Evolutionary conservation across 1,140 invertebrate species (phyloP).

Genomic region (Pseudoatta argentina): DNA sequence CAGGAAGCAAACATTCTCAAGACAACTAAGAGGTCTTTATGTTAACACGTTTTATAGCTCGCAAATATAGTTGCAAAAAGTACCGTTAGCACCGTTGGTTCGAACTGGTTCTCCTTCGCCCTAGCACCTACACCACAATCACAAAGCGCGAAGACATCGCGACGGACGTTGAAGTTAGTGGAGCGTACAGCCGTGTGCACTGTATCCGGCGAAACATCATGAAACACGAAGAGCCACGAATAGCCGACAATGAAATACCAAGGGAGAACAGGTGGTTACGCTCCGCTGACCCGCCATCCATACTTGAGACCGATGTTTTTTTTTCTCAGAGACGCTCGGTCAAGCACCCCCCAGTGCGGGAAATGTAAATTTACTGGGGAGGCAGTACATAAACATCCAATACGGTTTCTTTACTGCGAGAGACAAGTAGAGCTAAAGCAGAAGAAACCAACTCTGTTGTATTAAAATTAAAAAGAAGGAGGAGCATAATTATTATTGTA

Average conservation of each 20-base stretch:
- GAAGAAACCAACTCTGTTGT: not conserved
- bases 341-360: constrained; percentile 17
- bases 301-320: constrained; percentile 21
- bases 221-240: constrained; percentile 39
- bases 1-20: not conserved
- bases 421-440: not conserved
- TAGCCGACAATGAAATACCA: constrained; percentile 63
- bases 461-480: not conserved
- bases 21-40: constrained; percentile 5
- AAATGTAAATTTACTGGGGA: constrained; percentile 40
- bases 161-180: constrained; percentile 63
- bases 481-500: not conserved
- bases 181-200: constrained; percentile 62
- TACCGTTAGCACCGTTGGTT: constrained; percentile 20
- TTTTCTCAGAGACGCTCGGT: constrained; percentile 33
- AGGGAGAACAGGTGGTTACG: constrained; percentile 68
- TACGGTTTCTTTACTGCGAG: not conserved
- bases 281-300: constrained; percentile 52
- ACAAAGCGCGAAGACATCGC: constrained; percentile 55
- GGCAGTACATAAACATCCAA: not conserved
- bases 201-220: constrained; percentile 65
- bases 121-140: constrained; percentile 17
- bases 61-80: constrained; percentile 28
- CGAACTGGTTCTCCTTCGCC: constrained; percentile 38
- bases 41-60: not conserved